Evolutionary conservation across 2,888 invertebrate genomes (phyloP).

Genomic region (Panzeria rudis): DNA sequence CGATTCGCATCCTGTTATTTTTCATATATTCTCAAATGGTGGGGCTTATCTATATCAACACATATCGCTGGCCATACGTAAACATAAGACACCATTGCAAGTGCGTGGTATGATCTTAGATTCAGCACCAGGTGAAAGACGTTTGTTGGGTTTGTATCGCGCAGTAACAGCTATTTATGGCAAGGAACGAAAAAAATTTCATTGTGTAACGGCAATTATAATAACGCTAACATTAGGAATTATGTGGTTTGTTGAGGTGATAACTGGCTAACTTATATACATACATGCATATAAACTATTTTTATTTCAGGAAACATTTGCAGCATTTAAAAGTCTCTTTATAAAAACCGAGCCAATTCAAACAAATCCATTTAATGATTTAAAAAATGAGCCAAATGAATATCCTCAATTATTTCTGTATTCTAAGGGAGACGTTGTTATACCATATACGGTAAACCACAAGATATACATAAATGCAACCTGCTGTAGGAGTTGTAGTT

Average conservation of each 20-base stretch:
- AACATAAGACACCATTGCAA: constrained; percentile 84
- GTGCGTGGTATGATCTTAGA: constrained; percentile 88
- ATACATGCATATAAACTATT: constrained; percentile 62
- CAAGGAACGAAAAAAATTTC: constrained; percentile 85
- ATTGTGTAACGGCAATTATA: constrained; percentile 85
- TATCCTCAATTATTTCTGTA: constrained; percentile 90
- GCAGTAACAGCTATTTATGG: constrained; percentile 87
- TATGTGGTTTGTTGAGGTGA: constrained; percentile 86
- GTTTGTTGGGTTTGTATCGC: constrained; percentile 85
- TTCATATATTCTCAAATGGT: constrained; percentile 91
- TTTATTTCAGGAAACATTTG: constrained; percentile 81
- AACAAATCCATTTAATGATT: constrained; percentile 86
- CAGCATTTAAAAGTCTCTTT: constrained; percentile 82
- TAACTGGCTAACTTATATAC: neutral
- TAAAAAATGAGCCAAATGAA: constrained; percentile 86
- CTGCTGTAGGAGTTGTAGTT: no score
- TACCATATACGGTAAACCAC: constrained; percentile 85
- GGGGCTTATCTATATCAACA: constrained; percentile 89
- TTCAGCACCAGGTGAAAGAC: constrained; percentile 88
- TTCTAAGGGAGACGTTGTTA: constrained; percentile 88
- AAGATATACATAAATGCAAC: neutral
- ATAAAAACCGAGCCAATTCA: constrained; percentile 83
- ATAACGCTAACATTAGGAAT: constrained; percentile 85
- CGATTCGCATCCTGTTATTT: constrained; percentile 88
- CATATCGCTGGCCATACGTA: constrained; percentile 86